Conservation (phyloP, 1,140 invertebrate species). For the Drosophila gunungcola region DNA sequence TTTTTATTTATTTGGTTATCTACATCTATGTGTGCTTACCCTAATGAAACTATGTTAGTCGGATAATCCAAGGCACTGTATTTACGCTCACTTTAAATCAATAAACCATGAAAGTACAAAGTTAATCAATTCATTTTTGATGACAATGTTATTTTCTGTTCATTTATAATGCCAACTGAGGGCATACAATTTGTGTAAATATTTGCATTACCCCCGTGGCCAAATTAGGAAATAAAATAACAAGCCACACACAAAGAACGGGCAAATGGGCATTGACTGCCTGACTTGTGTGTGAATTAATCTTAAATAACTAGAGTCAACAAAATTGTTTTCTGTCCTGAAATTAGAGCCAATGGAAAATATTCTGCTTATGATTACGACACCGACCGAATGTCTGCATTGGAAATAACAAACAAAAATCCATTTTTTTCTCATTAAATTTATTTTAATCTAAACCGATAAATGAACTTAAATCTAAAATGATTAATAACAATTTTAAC, state of each 20-base stretch:
- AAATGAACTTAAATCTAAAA: slow-evolving; percentile 3
- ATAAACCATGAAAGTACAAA: slow-evolving; percentile 7
- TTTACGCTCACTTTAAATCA: slow-evolving; percentile 7
- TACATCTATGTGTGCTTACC: slow-evolving; percentile 1
- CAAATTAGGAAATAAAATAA: slow-evolving; percentile 37
- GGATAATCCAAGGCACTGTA: slow-evolving; percentile 24
- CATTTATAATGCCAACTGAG: slow-evolving; percentile 31
- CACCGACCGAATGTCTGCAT: not conserved
- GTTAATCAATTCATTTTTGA: slow-evolving; percentile 24
- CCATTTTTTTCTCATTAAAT: not conserved
- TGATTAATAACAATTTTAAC: not conserved
- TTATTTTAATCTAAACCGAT: not conserved
- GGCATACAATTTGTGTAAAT: slow-evolving; percentile 42
- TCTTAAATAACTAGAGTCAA: slow-evolving; percentile 58
- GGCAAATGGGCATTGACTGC: slow-evolving; percentile 15
- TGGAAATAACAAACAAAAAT: not conserved
- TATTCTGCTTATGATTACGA: slow-evolving; percentile 6
- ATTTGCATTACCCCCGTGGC: slow-evolving; percentile 52
- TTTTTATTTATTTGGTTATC: slow-evolving; percentile 8
- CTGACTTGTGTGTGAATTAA: slow-evolving; percentile 60
- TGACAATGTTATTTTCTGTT: slow-evolving; percentile 52
- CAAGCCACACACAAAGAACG: slow-evolving; percentile 24
- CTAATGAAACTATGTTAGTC: slow-evolving; percentile 5
- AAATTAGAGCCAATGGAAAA: slow-evolving; percentile 20
- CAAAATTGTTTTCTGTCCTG: slow-evolving; percentile 31